phyloP scores from a whole-genome alignment of 1,140 invertebrate species.

The Cylas formicarius region DNA sequence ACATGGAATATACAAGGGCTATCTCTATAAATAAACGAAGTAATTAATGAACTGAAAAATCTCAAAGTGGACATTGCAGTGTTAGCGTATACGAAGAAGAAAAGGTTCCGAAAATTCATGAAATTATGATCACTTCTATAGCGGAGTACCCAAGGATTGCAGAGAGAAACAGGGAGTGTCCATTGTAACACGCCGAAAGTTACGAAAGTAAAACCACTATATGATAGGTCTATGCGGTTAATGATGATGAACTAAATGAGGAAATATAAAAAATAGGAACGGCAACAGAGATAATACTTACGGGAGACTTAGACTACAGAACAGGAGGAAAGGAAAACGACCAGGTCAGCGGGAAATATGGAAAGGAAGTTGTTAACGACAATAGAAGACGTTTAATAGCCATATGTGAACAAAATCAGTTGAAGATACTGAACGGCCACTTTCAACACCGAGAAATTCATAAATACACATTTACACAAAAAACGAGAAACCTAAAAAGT shows the following conservation, averaged over 20 bases:
- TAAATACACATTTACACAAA: slow-evolving; percentile 8
- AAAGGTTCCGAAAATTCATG: slow-evolving; percentile 8
- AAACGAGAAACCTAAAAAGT: slow-evolving; percentile 3
- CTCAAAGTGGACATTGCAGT: slow-evolving; percentile 6
- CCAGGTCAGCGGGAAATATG: slow-evolving; percentile 1
- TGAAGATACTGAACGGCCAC: slow-evolving; percentile 5
- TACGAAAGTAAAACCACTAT: slow-evolving; percentile 5
- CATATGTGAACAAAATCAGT: not conserved
- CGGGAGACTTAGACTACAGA: slow-evolving; percentile 4
- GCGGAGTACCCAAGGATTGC: slow-evolving; percentile 1
- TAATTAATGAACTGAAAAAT: not conserved
- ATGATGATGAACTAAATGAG: slow-evolving; percentile 10
- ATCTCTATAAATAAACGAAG: slow-evolving; percentile 4
- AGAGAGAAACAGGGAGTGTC: not conserved
- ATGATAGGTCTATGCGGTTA: slow-evolving; percentile 13
- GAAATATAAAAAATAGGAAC: slow-evolving; percentile 7
- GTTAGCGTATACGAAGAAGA: slow-evolving; percentile 6
- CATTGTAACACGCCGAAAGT: not conserved
- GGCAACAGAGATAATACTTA: slow-evolving; percentile 13
- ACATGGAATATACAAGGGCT: slow-evolving; percentile 10
- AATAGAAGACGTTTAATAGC: slow-evolving; percentile 3
- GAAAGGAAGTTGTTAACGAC: slow-evolving; percentile 2
- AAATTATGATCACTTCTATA: slow-evolving; percentile 3
- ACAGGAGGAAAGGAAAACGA: slow-evolving; percentile 5
- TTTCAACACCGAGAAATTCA: slow-evolving; percentile 7